Percentiles rank a stretch among this genome's conserved stretches.
phyloP scores from a whole-genome alignment of 1,140 invertebrate genomes.

The Listronotus bonariensis region DNA sequence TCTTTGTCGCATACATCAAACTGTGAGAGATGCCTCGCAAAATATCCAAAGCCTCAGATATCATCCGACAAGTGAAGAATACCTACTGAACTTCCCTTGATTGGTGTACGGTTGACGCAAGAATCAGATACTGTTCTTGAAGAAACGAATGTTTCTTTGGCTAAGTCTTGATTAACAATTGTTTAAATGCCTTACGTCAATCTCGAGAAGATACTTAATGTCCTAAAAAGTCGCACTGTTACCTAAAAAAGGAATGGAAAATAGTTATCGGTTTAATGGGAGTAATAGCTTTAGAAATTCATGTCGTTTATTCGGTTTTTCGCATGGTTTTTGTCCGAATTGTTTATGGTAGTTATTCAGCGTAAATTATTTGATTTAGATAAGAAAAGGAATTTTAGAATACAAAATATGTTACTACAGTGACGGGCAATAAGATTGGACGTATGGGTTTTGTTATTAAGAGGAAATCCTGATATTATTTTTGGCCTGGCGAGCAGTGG shows the following conservation, averaged over 20 bases:
- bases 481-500: too few relatives aligned
- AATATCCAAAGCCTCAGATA: slow-evolving; percentile 34
- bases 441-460: too few relatives aligned
- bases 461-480: too few relatives aligned
- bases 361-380: slow-evolving; percentile 3
- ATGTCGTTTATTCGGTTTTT: slow-evolving; percentile 20
- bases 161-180: slow-evolving; percentile 34
- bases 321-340: neutral
- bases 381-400: slow-evolving; percentile 5
- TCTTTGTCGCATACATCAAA: slow-evolving; percentile 36
- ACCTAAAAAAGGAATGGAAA: slow-evolving; percentile 18
- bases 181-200: slow-evolving; percentile 29
- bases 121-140: slow-evolving; percentile 31
- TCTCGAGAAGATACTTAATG: slow-evolving; percentile 22
- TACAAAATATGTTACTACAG: too few relatives aligned
- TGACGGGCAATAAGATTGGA: too few relatives aligned
- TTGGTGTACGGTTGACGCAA: slow-evolving; percentile 34
- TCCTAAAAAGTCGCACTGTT: slow-evolving; percentile 10
- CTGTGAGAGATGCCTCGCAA: slow-evolving; percentile 38
- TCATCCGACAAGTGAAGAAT: slow-evolving; percentile 37
- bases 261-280: slow-evolving; percentile 25
- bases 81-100: slow-evolving; percentile 27
- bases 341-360: neutral
- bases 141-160: slow-evolving; percentile 28
- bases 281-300: slow-evolving; percentile 16